A percentile compares a stretch with the other conserved stretches of the same genome.
phyloP scores from a whole-genome alignment of 2,888 invertebrate species.

The Polydrusus pterygomalis region DNA sequence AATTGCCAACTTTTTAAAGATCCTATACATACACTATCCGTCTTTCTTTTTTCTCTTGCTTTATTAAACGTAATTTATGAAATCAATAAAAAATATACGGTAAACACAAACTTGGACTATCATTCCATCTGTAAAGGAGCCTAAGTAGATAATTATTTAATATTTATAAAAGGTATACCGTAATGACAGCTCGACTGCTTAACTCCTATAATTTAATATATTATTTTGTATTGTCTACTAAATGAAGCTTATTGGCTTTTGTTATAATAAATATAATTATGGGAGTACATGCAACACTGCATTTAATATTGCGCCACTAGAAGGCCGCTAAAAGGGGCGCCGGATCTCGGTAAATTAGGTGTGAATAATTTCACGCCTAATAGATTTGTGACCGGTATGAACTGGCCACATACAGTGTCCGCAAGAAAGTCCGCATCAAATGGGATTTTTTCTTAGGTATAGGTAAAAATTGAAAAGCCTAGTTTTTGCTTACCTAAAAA shows the following conservation, averaged over 20 bases:
- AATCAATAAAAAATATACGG: neutral
- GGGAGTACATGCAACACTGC: constrained; percentile 7
- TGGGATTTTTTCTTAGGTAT: too few species aligned
- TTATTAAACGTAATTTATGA: neutral
- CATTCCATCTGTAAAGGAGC: constrained; percentile 6
- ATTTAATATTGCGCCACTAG: constrained; percentile 8
- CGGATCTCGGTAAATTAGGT: constrained; percentile 11
- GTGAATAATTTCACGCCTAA: constrained; percentile 14
- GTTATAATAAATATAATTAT: constrained; percentile 15
- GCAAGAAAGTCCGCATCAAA: too few species aligned
- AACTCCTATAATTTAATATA: constrained; percentile 21
- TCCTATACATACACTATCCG: too few species aligned
- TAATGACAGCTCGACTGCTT: constrained; percentile 12
- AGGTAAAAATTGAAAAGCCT: too few species aligned
- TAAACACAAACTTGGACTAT: neutral
- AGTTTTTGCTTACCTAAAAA: too few species aligned
- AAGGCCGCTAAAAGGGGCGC: neutral
- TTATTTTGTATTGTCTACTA: constrained; percentile 16
- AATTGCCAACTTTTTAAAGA: too few species aligned
- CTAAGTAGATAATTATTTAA: constrained; percentile 15
- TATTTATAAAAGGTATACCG: constrained; percentile 17
- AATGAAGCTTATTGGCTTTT: constrained; percentile 9
- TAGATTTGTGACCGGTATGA: too few species aligned
- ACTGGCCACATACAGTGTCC: too few species aligned
- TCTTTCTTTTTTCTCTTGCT: too few species aligned